Evolutionary conservation across 2,888 invertebrate genomes (phyloP).

Genomic region (Tinea trinotella): DNA sequence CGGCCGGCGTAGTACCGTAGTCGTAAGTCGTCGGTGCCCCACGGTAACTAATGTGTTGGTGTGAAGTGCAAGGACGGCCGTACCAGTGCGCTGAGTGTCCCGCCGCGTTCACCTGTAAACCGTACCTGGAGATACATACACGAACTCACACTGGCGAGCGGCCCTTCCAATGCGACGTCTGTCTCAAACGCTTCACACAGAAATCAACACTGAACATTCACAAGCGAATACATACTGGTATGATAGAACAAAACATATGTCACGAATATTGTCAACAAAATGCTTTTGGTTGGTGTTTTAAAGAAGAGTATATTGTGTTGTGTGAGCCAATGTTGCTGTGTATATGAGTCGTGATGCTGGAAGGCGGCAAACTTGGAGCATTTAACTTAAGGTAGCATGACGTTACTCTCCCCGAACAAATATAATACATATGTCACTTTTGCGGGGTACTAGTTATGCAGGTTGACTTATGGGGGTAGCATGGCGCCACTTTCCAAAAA

Average conservation of each 20-base stretch:
- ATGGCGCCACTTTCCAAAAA: too few relatives aligned
- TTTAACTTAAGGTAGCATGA: constrained; percentile 28
- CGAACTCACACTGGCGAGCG: constrained; percentile 72
- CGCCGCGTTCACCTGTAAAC: constrained; percentile 74
- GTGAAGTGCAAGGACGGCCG: constrained; percentile 69
- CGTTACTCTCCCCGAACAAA: too few relatives aligned
- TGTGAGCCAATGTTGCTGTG: constrained; percentile 11
- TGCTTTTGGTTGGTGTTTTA: background rate
- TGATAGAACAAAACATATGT: constrained; percentile 26
- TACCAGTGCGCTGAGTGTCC: constrained; percentile 73
- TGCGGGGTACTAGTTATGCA: too few relatives aligned
- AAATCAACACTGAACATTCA: constrained; percentile 74
- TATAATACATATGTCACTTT: too few relatives aligned
- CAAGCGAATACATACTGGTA: constrained; percentile 73
- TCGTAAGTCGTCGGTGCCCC: constrained; percentile 68
- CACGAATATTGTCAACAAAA: constrained; percentile 1
- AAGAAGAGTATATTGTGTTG: constrained; percentile 2
- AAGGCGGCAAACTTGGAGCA: background rate
- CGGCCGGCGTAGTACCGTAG: background rate
- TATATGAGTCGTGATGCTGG: constrained; percentile 6
- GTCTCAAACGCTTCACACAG: constrained; percentile 73
- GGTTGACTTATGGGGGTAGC: too few relatives aligned
- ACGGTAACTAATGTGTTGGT: constrained; percentile 23
- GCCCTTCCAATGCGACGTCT: constrained; percentile 72
- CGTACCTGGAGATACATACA: constrained; percentile 76